Evolutionary conservation across 2,797 vertebrate genomes (phyloP).

Genomic region (Anguilla pacifica): DNA sequence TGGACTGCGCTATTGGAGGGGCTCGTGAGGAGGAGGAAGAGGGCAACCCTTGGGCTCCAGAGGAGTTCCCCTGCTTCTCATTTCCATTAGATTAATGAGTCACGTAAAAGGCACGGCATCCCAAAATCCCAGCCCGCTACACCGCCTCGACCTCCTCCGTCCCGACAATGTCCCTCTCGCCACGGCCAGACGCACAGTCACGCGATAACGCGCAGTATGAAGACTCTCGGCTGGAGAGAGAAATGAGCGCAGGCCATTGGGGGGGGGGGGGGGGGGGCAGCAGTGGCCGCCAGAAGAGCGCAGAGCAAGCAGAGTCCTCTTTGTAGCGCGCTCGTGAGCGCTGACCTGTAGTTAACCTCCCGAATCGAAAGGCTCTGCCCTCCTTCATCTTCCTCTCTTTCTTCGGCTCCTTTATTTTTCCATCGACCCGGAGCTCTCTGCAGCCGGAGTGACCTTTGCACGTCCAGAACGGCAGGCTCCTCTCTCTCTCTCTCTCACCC

Average conservation of each 20-base stretch:
- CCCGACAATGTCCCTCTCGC: background rate
- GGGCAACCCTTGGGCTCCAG: background rate
- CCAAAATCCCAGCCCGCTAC: background rate
- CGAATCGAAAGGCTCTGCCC: constrained; percentile 59
- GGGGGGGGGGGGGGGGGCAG: background rate
- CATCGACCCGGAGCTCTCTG: constrained; percentile 63
- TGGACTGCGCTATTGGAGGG: background rate
- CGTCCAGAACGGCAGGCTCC: constrained; percentile 35
- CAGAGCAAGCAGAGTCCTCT: constrained; percentile 35
- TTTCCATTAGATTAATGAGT: background rate
- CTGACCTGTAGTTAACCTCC: constrained; percentile 67
- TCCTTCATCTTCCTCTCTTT: constrained; percentile 60
- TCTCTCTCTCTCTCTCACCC: constrained; percentile 31
- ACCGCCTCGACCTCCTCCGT: background rate
- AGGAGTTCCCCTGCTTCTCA: background rate
- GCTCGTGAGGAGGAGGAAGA: background rate
- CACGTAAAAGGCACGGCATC: background rate
- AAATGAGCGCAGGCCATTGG: background rate
- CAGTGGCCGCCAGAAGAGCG: constrained; percentile 26
- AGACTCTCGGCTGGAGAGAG: background rate
- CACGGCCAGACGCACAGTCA: background rate
- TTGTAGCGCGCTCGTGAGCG: constrained; percentile 57
- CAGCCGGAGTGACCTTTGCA: constrained; percentile 71
- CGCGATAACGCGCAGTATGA: background rate
- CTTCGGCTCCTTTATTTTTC: constrained; percentile 68